A percentile compares a stretch with the other conserved stretches of the same genome.
phyloP scores from a whole-genome alignment of 1,140 invertebrate genomes.

The Ips nitidus region DNA sequence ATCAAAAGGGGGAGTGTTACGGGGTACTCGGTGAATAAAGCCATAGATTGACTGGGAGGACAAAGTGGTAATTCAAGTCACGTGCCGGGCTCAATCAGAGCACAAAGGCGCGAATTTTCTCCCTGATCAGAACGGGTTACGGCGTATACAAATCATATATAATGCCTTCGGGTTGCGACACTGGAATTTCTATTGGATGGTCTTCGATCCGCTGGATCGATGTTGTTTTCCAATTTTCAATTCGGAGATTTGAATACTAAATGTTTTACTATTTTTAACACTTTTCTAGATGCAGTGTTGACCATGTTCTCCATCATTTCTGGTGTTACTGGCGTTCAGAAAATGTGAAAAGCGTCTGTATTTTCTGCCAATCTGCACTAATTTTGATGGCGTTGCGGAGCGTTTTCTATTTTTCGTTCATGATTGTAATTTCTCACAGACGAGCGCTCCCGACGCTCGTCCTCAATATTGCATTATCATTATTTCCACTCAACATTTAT shows the following conservation, averaged over 20 bases:
- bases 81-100: slow-evolving; percentile 47
- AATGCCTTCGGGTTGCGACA: too few species aligned
- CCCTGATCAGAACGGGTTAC: slow-evolving; percentile 45
- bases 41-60: slow-evolving; percentile 39
- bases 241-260: too few species aligned
- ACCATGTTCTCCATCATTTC: too few species aligned
- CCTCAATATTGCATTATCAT: slow-evolving; percentile 48
- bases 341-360: slow-evolving; percentile 45
- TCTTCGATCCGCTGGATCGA: too few species aligned
- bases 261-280: too few species aligned
- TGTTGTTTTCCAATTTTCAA: too few species aligned
- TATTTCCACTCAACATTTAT: slow-evolving; percentile 50
- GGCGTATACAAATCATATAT: slow-evolving; percentile 33
- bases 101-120: slow-evolving; percentile 48
- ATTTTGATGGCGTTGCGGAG: slow-evolving; percentile 50
- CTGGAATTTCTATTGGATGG: too few species aligned
- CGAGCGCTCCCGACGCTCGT: slow-evolving; percentile 42
- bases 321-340: slow-evolving; percentile 9
- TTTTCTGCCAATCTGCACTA: slow-evolving; percentile 52
- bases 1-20: slow-evolving; percentile 36
- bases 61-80: slow-evolving; percentile 45
- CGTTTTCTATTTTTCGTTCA: slow-evolving; percentile 50
- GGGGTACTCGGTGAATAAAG: slow-evolving; percentile 36
- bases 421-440: slow-evolving; percentile 51
- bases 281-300: too few species aligned